Evolutionary conservation across 2,888 invertebrate genomes (phyloP), one percentile per base, ranked within the genome.

Genomic region (Odontothrips loti): DNA sequence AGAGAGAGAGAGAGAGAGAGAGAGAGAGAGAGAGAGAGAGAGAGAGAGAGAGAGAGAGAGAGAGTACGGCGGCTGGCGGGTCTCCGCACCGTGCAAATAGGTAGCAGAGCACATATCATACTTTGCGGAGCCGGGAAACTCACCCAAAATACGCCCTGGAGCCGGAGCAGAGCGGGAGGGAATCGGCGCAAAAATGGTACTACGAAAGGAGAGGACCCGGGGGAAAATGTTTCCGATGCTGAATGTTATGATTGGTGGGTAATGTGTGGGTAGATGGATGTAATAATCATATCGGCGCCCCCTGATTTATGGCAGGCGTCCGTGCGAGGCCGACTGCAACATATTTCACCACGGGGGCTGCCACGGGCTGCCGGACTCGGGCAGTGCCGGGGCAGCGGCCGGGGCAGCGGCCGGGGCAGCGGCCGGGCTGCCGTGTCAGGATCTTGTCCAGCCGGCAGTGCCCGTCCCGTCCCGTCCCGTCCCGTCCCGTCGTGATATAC

Each of bases 201-300:
- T 43, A 6, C 34, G 34, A 6, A 6, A 43, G 34, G 34, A 43
- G 6, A 6, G 34, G 34, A 43, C 3, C 34, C 34, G 34, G 34
- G 34, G 34, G 34, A 43, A 43, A 43, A 43, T 51, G 51, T 20
- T 51, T 20, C 51, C 51, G 15, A 51, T 51, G 15, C 51, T 10
- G 51, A n/a, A 20, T 58, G 58, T 58, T 58, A 58, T 58, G 58
- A 58, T 58, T 58, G 58, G 58, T 58, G 58, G 20, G 68, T 75
- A 75, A 75, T 75, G 68, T 75, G 68, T 75, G 27, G 68, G 68
- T 75, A 75, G 68, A 58, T 75, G 68, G 68, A 27, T 75, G 68
- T 27, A 75, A 75, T 75, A 75, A 75, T 75, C 68, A 27, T 75
- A 75, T 75, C 68, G 68, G 68, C 68, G 27, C 23, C 68, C 68